Conservation (phyloP, 1,140 invertebrate species). For the Heterodera schachtii region DNA sequence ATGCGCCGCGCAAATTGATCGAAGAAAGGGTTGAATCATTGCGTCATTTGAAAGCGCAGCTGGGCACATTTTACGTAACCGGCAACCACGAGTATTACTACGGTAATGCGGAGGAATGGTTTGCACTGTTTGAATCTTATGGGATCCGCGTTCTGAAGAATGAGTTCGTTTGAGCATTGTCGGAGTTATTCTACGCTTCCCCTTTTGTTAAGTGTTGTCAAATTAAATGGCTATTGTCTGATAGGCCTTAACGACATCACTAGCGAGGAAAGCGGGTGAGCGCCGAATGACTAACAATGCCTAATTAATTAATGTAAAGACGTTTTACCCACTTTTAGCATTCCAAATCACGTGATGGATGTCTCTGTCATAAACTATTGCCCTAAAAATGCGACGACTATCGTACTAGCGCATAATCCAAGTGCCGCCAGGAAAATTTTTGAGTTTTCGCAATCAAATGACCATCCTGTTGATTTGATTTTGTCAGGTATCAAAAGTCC, state of each 20-base stretch:
- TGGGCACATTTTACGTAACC: slow-evolving; percentile 56
- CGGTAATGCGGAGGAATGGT: slow-evolving; percentile 50
- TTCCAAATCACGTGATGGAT: slow-evolving; percentile 47
- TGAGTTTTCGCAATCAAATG: slow-evolving; percentile 17
- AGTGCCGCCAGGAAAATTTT: slow-evolving; percentile 46
- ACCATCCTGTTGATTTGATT: slow-evolving; percentile 46
- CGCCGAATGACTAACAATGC: too few species aligned
- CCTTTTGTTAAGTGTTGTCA: slow-evolving; percentile 32
- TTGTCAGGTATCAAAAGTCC: slow-evolving; percentile 34
- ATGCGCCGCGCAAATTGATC: slow-evolving; percentile 46
- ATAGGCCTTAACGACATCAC: slow-evolving; percentile 53
- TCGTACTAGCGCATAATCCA: slow-evolving; percentile 54
- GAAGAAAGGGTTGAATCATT: slow-evolving; percentile 47
- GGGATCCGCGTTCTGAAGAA: slow-evolving; percentile 50
- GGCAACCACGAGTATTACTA: slow-evolving; percentile 56
- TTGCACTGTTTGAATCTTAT: slow-evolving; percentile 44
- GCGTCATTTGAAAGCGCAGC: slow-evolving; percentile 32
- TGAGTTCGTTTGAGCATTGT: slow-evolving; percentile 36
- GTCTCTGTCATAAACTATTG: slow-evolving; percentile 34
- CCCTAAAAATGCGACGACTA: slow-evolving; percentile 32
- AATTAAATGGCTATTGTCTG: slow-evolving; percentile 42
- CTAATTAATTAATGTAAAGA: too few species aligned
- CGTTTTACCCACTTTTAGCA: slow-evolving; percentile 16
- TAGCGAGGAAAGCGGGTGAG: slow-evolving; percentile 47
- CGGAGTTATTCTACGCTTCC: not conserved